Conservation (phyloP, 2,888 invertebrate species). For the Lasius platythorax region DNA sequence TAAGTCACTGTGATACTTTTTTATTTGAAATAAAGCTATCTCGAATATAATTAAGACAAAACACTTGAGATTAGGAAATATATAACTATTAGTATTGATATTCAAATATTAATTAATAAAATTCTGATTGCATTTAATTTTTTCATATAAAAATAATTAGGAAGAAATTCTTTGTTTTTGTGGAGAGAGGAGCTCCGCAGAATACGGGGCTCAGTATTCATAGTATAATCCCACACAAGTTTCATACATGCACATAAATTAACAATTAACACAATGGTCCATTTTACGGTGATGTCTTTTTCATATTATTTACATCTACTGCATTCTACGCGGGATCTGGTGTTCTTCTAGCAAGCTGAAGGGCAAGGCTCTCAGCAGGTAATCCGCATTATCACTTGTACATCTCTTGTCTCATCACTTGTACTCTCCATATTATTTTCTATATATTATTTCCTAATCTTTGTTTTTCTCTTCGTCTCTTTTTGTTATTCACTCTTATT, state of each 20-base stretch:
- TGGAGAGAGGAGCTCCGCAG: background rate
- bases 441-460: constrained; percentile 21
- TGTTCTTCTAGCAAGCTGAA: constrained; percentile 92
- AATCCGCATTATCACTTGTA: constrained; percentile 87
- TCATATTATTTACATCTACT: constrained; percentile 81
- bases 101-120: constrained; percentile 1
- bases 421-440: constrained; percentile 56
- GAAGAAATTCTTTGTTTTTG: background rate
- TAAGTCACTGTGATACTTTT: background rate
- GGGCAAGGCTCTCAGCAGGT: constrained; percentile 93
- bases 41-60: background rate
- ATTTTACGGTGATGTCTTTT: constrained; percentile 81
- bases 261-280: constrained; percentile 77
- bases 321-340: constrained; percentile 84
- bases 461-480: constrained; percentile 45
- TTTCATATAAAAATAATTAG: constrained; percentile 26
- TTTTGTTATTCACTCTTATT: constrained; percentile 43
- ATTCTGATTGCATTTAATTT: background rate
- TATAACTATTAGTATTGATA: background rate
- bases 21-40: background rate
- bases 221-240: constrained; percentile 12
- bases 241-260: constrained; percentile 53
- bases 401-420: constrained; percentile 27
- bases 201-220: background rate
- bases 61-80: background rate